Evolutionary conservation across 2,888 invertebrate genomes (phyloP).

Genomic region (Athalia cordata): DNA sequence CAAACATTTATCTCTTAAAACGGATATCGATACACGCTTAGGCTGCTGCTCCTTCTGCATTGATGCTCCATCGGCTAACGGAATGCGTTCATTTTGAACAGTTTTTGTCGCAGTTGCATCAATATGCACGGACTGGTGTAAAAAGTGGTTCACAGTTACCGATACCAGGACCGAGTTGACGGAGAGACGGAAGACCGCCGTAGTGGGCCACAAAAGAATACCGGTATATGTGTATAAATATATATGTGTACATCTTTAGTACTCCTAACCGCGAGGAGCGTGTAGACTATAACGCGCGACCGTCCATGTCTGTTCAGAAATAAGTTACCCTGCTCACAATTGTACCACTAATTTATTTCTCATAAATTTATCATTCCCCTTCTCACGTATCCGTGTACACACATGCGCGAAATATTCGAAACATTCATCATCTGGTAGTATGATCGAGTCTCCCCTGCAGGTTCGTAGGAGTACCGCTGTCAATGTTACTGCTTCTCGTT

Average conservation of each 20-base stretch:
- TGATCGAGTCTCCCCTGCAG: constrained; percentile 1
- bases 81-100: constrained; percentile 39
- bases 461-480: constrained; percentile 29
- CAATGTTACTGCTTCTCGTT: constrained; percentile 27
- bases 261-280: not conserved
- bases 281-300: constrained; percentile 21
- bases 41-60: not conserved
- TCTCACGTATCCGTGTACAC: constrained; percentile 6
- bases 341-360: constrained; percentile 39
- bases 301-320: constrained; percentile 11
- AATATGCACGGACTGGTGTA: constrained; percentile 43
- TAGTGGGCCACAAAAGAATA: constrained; percentile 35
- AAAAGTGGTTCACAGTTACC: constrained; percentile 48
- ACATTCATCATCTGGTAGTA: constrained; percentile 25
- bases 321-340: constrained; percentile 35
- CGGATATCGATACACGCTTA: too few species aligned
- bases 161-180: constrained; percentile 37
- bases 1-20: constrained; percentile 11
- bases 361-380: constrained; percentile 40
- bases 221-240: constrained; percentile 7
- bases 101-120: constrained; percentile 43
- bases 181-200: constrained; percentile 36
- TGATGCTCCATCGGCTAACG: constrained; percentile 27
- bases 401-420: constrained; percentile 1
- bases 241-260: not conserved